Evolutionary conservation across 2,888 invertebrate genomes (phyloP), one percentile per base, ranked within the genome.

Genomic region (Limnephilus marmoratus): DNA sequence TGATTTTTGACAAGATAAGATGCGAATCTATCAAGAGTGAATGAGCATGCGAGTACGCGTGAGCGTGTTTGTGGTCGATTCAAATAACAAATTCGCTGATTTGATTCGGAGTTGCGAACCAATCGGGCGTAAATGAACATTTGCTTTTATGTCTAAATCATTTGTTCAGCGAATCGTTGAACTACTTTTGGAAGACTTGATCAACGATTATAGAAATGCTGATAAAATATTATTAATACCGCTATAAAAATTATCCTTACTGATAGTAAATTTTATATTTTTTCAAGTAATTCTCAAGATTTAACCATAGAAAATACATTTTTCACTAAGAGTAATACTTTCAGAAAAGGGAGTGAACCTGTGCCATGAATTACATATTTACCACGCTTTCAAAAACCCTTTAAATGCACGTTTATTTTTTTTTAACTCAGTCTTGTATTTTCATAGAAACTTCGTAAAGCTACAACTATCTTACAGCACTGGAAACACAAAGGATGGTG

Each of bases 1-100:
- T 37, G 83, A 83, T 83, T 83, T 37, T n/a, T 83, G 83, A 83
- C 83, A 83, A 37, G 83, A 83, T 83, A 34, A 83, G 83, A 83
- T 34, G 37, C 18, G 83, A 83, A 83, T 83, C 37, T 18, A 34
- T 37, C 83, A 83, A 83, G 83, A 83, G 24, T 83, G 18, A 83
- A 83, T 31, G 83, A 83, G 37, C 83, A 83, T 24, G 24, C 1
- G 83, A 83, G 18, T 18, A 83, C 18, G 53, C 24, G 53, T 68
- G 53, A 68, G 24, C 1, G 18, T 83, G 83, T 83, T 83, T 83
- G 37, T 34, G 34, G 83, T 34, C 83, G 37, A 83, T 37, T 83
- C 83, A 31, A 37, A n/a, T 31, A 34, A 29, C 34, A 83, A 83
- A 83, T 18, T 83, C 83, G 83, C 18, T 83, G 24, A 83, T n/a